Evolutionary conservation across 2,888 invertebrate species (phyloP).

Genomic region (Callimorpha dominula): DNA sequence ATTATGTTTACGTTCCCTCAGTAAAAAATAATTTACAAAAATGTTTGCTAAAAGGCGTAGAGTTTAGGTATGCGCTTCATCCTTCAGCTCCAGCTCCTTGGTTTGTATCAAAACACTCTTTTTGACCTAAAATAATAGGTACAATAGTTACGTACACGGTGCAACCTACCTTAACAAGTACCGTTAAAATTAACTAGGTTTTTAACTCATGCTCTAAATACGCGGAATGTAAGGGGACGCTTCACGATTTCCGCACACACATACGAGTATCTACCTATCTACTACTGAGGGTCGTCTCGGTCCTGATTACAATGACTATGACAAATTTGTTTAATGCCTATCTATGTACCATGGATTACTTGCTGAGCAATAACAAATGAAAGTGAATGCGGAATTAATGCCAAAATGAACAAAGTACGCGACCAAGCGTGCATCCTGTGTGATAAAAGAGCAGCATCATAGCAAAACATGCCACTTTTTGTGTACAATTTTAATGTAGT

Average conservation of each 20-base stretch:
- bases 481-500: constrained; percentile 37
- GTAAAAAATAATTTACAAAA: too few species aligned
- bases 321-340: constrained; percentile 3
- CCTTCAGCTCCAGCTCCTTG: too few species aligned
- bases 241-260: background rate
- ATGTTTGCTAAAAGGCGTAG: too few species aligned
- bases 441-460: constrained; percentile 54
- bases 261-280: background rate
- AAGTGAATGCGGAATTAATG: constrained; percentile 75
- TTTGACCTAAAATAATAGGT: too few species aligned
- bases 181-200: too few species aligned
- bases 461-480: constrained; percentile 36
- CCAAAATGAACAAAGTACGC: constrained; percentile 74
- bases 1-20: too few species aligned
- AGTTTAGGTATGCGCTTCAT: too few species aligned
- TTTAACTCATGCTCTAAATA: too few species aligned
- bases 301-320: constrained; percentile 18
- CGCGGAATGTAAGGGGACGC: background rate
- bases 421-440: constrained; percentile 78
- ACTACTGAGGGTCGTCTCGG: background rate
- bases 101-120: too few species aligned
- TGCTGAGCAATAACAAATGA: constrained; percentile 66
- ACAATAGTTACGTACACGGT: too few species aligned
- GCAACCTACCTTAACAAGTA: too few species aligned
- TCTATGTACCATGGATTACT: constrained; percentile 10